phyloP scores from a whole-genome alignment of 2,113 vertebrate genomes.

The Tor tambroides region DNA sequence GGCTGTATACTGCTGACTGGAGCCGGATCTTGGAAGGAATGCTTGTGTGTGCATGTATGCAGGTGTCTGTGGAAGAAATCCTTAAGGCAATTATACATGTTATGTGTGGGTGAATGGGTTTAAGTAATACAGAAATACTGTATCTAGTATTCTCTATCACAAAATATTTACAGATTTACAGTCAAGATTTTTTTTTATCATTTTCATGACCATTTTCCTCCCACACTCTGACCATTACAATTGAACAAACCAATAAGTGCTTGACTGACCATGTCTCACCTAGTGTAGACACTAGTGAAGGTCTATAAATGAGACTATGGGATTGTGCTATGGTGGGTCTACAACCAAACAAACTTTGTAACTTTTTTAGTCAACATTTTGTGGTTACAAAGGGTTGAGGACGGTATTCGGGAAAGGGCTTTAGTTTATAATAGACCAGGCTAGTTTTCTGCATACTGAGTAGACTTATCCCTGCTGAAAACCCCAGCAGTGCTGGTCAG shows the following conservation, averaged over 20 bases:
- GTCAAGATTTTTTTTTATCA: not conserved
- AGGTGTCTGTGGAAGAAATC: constrained; percentile 14
- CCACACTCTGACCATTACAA: not conserved
- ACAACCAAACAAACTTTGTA: not conserved
- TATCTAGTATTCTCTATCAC: not conserved
- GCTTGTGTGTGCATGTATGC: constrained; percentile 9
- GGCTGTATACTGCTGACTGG: constrained; percentile 47
- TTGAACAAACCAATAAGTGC: not conserved
- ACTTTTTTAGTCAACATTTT: not conserved
- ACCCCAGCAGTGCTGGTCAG: not conserved
- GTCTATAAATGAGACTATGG: not conserved
- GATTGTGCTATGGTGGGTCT: not conserved
- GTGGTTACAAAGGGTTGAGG: not conserved
- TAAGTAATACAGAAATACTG: not conserved
- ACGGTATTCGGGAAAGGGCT: not conserved
- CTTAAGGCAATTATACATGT: not conserved
- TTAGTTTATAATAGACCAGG: not conserved
- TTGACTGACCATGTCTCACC: not conserved
- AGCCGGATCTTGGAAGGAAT: not conserved
- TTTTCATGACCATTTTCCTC: not conserved
- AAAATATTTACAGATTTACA: not conserved
- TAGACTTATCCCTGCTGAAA: not conserved
- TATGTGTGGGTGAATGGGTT: constrained; percentile 5
- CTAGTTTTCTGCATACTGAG: not conserved
- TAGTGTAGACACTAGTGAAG: not conserved